A percentile compares a stretch with the other conserved stretches of the same genome.
Conservation (phyloP, 2,888 invertebrate genomes). For the Dicyrtoma fusca region DNA sequence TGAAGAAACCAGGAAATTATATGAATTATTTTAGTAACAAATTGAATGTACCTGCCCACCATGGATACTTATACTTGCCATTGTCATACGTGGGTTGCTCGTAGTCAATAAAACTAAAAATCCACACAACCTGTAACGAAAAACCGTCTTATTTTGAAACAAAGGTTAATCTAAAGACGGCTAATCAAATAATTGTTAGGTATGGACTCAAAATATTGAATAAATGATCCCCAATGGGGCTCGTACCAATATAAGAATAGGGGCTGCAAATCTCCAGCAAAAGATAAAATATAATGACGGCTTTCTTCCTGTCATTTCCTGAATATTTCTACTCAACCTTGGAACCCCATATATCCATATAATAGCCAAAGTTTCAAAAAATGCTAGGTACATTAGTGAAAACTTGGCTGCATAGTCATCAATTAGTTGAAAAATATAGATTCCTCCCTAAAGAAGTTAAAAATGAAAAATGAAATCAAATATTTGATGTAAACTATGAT, state of each 20-base stretch:
- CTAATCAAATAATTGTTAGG: too few species aligned
- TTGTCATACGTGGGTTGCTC: conserved; percentile 82
- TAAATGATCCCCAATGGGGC: too few species aligned
- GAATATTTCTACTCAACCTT: conserved; percentile 77
- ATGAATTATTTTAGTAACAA: background rate
- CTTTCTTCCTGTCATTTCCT: conserved; percentile 83
- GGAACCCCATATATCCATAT: conserved; percentile 90
- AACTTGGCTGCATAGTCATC: conserved; percentile 92
- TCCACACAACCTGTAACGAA: conserved; percentile 74
- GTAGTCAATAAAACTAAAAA: conserved; percentile 85
- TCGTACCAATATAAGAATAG: conserved; percentile 72
- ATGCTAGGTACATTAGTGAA: conserved; percentile 87
- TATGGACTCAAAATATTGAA: too few species aligned
- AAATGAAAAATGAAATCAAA: conserved; percentile 3
- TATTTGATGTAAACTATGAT: background rate
- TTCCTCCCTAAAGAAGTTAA: conserved; percentile 70
- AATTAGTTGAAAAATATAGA: conserved; percentile 88
- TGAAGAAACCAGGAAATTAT: background rate
- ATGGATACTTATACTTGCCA: conserved; percentile 65
- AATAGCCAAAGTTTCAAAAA: conserved; percentile 89
- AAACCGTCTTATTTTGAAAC: background rate
- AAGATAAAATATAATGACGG: conserved; percentile 81
- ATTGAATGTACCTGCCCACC: background rate
- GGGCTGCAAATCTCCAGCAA: conserved; percentile 83
- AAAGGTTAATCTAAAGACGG: background rate